Base-by-base conservation (phyloP, 2,888 invertebrate species). In the Atrina japonica region DNA sequence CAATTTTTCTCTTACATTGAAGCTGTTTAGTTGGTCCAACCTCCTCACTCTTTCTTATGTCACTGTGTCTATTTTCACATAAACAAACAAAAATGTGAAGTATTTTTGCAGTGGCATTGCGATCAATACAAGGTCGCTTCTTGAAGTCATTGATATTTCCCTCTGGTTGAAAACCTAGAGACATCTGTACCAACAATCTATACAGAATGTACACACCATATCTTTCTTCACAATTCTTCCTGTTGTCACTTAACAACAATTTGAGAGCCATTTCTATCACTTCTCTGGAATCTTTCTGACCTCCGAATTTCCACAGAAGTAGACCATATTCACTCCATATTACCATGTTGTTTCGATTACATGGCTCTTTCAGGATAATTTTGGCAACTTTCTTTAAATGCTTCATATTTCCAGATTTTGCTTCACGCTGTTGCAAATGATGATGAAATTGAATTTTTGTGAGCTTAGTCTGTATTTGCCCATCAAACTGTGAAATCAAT, bases 321-420 rank as follows among this genome's bases (percentile, higher is more conserved):
- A 82, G 70, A 25, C 86, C 86, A 68, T 89, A 90, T 11, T 78
- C 79, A 52, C 78, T 77, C 90, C 90, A 91, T 27, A 91, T 49
- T 18, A 77, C 49, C 50, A 90, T 75, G 67, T 89, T 86, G 66
- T 88, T 89, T n/a, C 91, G 77, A 70, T 88, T 88, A 18, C 83
- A 79, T 16, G 78, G 81, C 65, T 88, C 85, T 69, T 88, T 88
- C 29, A 91, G 77, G 25, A 90, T 61, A 59, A 75, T 79, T 75
- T 89, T 90, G 25, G 83, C 79, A 69, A 84, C 77, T 69, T 88
- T 89, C 66, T 84, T 86, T 5, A 87, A 66, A 43, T 35, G 35
- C 35, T 87, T 85, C 60, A 88, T 89, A n/a, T 76, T 66, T 6
- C 77, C 66, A 45, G 64, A 50, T 66, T 81, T 82, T 23, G 50